phyloP scores from a whole-genome alignment of 2,797 vertebrate genomes.

The Sebastolobus altivelis region DNA sequence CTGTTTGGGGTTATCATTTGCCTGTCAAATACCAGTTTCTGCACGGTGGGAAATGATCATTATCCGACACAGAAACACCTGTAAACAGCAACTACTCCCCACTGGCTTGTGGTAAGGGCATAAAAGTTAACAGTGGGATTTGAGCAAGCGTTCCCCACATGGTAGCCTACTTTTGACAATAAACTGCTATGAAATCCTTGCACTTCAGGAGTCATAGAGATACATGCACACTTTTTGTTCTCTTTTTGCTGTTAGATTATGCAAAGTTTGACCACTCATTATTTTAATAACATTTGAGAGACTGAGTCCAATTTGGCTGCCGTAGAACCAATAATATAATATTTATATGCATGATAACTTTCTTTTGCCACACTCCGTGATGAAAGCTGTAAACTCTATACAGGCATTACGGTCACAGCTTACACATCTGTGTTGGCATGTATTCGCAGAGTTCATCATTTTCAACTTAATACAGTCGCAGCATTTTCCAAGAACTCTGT shows the following conservation, averaged over 20 bases:
- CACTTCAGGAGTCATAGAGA: neutral
- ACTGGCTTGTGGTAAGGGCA: slow-evolving; percentile 18
- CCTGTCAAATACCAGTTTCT: slow-evolving; percentile 60
- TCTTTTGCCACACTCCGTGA: slow-evolving; percentile 21
- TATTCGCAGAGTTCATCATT: slow-evolving; percentile 33
- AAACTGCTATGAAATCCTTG: slow-evolving; percentile 1
- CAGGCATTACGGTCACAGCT: slow-evolving; percentile 34
- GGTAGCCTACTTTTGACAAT: neutral
- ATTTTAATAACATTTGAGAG: neutral
- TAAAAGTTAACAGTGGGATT: slow-evolving; percentile 40
- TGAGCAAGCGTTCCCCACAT: neutral
- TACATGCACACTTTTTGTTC: slow-evolving; percentile 1
- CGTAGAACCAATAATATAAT: slow-evolving; percentile 10
- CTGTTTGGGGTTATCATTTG: slow-evolving; percentile 56
- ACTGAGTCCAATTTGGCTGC: slow-evolving; percentile 11
- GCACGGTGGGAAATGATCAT: slow-evolving; percentile 59
- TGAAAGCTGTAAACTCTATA: slow-evolving; percentile 48
- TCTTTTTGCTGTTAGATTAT: neutral
- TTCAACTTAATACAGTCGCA: slow-evolving; percentile 33
- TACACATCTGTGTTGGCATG: slow-evolving; percentile 51
- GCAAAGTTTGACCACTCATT: neutral
- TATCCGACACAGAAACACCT: slow-evolving; percentile 55
- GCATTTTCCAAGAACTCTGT: slow-evolving; percentile 51
- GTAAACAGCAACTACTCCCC: slow-evolving; percentile 57
- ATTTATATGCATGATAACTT: slow-evolving; percentile 8